Percentiles rank a stretch among this genome's conserved stretches.
These are phyloP conservation scores for Epizoanthus illoricatus DNA, from an alignment of 92 coral and sea anemone species.

Conservation along the genomic window DNA sequence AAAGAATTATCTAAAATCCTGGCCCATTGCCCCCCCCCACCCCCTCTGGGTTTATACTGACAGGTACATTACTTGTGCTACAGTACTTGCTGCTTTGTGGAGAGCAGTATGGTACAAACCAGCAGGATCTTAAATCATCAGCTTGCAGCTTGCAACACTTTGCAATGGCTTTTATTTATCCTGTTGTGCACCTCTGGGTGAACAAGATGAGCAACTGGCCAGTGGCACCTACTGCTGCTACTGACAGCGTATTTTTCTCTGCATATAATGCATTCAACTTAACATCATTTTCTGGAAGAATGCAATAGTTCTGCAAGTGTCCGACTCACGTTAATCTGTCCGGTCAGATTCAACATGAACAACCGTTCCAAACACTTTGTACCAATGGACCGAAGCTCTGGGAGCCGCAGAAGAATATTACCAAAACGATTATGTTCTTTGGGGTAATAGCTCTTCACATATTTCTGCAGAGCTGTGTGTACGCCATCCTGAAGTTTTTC, in stretches of 20 bases:
- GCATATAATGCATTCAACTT: not conserved
- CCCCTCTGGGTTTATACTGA: too few species aligned
- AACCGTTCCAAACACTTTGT: slow-evolving; percentile 92
- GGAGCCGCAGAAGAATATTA: slow-evolving; percentile 85
- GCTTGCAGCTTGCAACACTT: too few species aligned
- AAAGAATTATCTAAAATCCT: too few species aligned
- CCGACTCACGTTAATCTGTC: slow-evolving; percentile 69
- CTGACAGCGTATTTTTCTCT: not conserved
- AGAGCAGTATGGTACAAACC: too few species aligned
- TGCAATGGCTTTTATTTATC: too few species aligned
- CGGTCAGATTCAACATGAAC: slow-evolving; percentile 83
- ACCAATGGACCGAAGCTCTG: slow-evolving; percentile 95
- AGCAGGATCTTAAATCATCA: too few species aligned
- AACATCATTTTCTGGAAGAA: slow-evolving; percentile 61
- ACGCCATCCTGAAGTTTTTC: slow-evolving; percentile 90
- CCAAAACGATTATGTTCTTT: slow-evolving; percentile 89
- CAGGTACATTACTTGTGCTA: too few species aligned
- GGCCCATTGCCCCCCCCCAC: too few species aligned
- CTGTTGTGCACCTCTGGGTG: too few species aligned
- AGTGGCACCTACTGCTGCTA: too few species aligned
- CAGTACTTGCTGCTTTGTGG: too few species aligned
- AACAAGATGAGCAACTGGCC: too few species aligned
- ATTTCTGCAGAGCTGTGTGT: slow-evolving; percentile 83
- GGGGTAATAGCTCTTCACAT: slow-evolving; percentile 71
- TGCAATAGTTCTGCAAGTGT: slow-evolving; percentile 74